Base-by-base conservation (phyloP, 2,797 vertebrate species). In the Cryptoblepharus egeriae region DNA sequence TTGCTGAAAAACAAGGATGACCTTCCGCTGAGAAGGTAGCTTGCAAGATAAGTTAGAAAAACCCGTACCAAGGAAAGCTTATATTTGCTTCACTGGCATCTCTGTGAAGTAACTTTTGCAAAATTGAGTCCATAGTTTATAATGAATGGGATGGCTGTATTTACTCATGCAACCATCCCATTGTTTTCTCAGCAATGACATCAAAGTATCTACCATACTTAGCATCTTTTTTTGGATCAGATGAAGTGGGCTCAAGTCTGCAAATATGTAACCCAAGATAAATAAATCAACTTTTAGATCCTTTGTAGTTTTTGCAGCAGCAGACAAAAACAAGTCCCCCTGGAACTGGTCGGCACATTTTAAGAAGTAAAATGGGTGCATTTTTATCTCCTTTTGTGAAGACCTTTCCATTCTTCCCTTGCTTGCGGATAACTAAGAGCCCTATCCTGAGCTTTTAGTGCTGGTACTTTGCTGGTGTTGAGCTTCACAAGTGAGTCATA, bases 41-140 rank as follows among this genome's bases (percentile, higher is more conserved):
- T 89, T 84, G 82, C 28, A 83, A 35, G 2, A 82, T 37, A 91
- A 80, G n/a, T 75, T 39, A 78, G 81, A 28, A 4, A n/a, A 80
- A 35, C 68, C 80, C 70, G 71, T 81, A n/a, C 20, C 71, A 75
- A 60, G 45, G 42, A 87, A 81, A 18, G 65, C 6, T 1, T 57
- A 67, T 61, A 81, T 79, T 70, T 55, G 55, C 75, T 82, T 85
- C 37, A 81, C 37, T 24, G 63, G 1, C 11, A 80, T 15, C 37
- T 85, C 35, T 73, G 22, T 45, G 52, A 77, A 32, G 35, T 65
- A 77, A 15, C 0, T 28, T 26, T 57, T 32, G 49, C 22, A 75
- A 49, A 72, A 57, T 16, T 68, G 55, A 68, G 15, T 13, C 16
- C 12, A 60, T 37, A 4, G 30, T 1, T 10, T 65, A 30, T 55